Evolutionary conservation across 2,888 invertebrate species (phyloP), one percentile per base, ranked within the genome.

Genomic region (Monoplex corrugatus): DNA sequence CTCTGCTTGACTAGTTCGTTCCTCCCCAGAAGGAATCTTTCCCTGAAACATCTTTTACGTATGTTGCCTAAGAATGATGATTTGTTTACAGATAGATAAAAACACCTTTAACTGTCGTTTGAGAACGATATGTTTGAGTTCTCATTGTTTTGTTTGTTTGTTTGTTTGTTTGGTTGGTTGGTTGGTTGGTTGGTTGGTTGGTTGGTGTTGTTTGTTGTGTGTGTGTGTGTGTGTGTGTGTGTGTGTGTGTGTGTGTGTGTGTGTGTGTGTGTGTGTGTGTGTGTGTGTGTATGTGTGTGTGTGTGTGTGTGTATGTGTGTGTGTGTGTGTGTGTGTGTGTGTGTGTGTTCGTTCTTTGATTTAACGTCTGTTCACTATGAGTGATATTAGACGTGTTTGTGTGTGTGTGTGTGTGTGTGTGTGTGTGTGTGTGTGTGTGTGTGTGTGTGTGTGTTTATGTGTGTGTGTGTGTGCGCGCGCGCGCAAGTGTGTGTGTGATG

Each of bases 301-400:
- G 82, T 82, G 82, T 16, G 82, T 82, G 82, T 43, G 82, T 82
- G 40, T 16, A 19, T 40, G 40, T 10, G 82, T 82, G 43, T 44
- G 82, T 16, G 43, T 82, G 82, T 82, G 43, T 82, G 82, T 82
- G 43, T 82, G 82, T 82, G 19, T 82, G 82, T 82, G 43, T 82
- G 82, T 82, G 19, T 82, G 82, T 82, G 19, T 82, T 13, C 40
- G 43, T 82, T n/a, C n/a, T n/a, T n/a, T n/a, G n/a, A n/a, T n/a
- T n/a, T n/a, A n/a, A n/a, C n/a, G n/a, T n/a, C n/a, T n/a, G n/a
- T 8, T 80, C 8, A 8, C 8, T 80, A 35, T 35, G 19, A 35
- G 19, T 38, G 19, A 19, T 23, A 19, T 23, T 38, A 5, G 19
- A 40, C 23, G 3, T 44, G 82, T 82, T 2, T 82, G 44, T 82